Conservation (phyloP, 2,888 invertebrate species). For the Mellilla xanthometata region DNA sequence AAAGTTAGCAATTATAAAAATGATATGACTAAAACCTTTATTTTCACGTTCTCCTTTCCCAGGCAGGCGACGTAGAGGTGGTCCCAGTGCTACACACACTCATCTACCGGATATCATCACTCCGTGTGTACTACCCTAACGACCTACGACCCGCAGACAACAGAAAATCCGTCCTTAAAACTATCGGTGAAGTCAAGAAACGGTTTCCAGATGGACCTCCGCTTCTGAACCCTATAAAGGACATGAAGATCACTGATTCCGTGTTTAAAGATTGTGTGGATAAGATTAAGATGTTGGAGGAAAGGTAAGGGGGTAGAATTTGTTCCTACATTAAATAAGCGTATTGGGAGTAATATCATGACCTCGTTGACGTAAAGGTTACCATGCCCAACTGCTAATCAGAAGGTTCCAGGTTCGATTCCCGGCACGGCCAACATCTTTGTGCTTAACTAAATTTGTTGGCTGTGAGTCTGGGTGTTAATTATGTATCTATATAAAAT, state of each 20-base stretch:
- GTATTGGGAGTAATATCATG: no score
- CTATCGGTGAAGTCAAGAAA: conserved; percentile 93
- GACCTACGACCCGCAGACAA: conserved; percentile 94
- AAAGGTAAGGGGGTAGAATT: no score
- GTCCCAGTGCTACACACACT: conserved; percentile 92
- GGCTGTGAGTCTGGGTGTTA: no score
- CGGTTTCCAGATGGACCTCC: conserved; percentile 95
- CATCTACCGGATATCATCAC: conserved; percentile 93
- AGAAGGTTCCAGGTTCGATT: no score
- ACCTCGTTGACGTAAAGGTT: no score
- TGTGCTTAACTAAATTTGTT: no score
- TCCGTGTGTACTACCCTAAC: conserved; percentile 94
- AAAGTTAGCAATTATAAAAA: no score
- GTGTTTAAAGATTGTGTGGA: conserved; percentile 91
- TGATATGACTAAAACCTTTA: no score
- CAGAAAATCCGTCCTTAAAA: conserved; percentile 92
- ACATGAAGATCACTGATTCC: conserved; percentile 96
- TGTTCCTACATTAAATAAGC: no score
- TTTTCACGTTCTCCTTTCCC: not conserved
- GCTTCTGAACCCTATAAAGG: conserved; percentile 94
- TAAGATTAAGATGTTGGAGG: conserved; percentile 92
- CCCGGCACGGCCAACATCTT: no score
- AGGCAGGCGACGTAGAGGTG: conserved; percentile 93
- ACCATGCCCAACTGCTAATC: no score
- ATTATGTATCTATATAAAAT: no score